Base-by-base conservation (phyloP, 2,113 vertebrate genomes). In the Platysteira castanea region DNA sequence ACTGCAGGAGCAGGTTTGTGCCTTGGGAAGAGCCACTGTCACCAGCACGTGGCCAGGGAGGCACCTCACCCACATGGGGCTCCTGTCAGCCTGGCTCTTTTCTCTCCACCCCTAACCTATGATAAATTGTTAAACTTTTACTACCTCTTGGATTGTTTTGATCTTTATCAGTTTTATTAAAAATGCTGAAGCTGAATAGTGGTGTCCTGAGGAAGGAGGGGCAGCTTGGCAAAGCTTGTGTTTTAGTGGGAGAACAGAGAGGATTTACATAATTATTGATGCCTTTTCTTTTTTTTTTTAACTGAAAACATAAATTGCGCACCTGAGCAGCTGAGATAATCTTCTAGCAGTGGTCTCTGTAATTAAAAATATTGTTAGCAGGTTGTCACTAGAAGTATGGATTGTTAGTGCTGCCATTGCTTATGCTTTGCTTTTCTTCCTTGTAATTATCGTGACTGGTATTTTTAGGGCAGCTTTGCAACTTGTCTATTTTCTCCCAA, bases 401-500 rank as follows among this genome's bases (percentile, higher is more conserved):
- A 13, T 89, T 81, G 53, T 52, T 78, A 81, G 26, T 70, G 83
- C 64, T 87, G 83, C 88, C 16, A 8, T 46, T 64, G 44, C 79
- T 93, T 89, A 4, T 65, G 71, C 68, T 89, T n/a, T 93, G 54
- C 64, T 93, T 91, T 92, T 69, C 30, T 30, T 73, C 42, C 27
- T 67, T 77, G 52, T 75, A 70, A 88, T 93, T 94, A 93, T 31
- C 37, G 4, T 27, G 83, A 60, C 68, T 81, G 83, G 88, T 97
- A 93, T 97, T 96, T 96, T 96, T 92, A 95, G 93, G 93, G 84
- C 63, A 93, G 90, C 61, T 95, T 89, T 96, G 85, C 90, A 75
- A 80, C 76, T 92, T 81, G 69, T 89, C 86, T 97, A 6, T 92
- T 95, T 97, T 96, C 93, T 96, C 83, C 83, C 80, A 71, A 82